These are phyloP conservation scores for Meandrina meandrites DNA, from an alignment of 92 coral and sea anemone genomes.

Conservation along the genomic window DNA sequence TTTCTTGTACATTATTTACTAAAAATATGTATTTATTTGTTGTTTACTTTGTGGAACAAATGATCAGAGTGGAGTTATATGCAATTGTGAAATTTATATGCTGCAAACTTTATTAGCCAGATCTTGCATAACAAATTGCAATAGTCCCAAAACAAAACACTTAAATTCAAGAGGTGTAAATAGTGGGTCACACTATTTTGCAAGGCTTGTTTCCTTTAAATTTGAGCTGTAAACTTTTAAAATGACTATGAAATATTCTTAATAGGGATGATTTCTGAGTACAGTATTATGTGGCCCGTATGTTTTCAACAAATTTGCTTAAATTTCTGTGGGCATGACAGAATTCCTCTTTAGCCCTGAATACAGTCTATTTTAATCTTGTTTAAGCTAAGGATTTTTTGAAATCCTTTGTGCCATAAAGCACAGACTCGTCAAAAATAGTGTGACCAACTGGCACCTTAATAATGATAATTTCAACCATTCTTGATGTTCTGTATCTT, in stretches of 20 bases:
- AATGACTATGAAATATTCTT: not conserved
- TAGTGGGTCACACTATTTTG: not conserved
- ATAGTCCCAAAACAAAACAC: not conserved
- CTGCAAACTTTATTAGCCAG: not conserved
- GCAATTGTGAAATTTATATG: not conserved
- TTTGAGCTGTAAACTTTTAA: not conserved
- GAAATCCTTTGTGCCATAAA: too few species aligned
- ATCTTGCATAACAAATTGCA: not conserved
- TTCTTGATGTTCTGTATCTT: not conserved
- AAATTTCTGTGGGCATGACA: too few species aligned
- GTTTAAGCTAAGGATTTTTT: too few species aligned
- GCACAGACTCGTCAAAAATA: too few species aligned
- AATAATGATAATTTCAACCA: too few species aligned
- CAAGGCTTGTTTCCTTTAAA: not conserved
- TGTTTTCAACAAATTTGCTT: too few species aligned
- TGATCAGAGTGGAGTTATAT: not conserved
- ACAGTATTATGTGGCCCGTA: too few species aligned
- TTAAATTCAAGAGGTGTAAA: not conserved
- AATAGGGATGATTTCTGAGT: too few species aligned
- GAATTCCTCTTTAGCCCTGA: too few species aligned
- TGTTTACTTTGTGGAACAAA: not conserved
- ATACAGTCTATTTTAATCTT: too few species aligned
- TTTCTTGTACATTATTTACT: not conserved
- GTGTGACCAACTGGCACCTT: too few species aligned
- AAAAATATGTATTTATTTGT: not conserved